phyloP scores from a whole-genome alignment of 2,113 vertebrate genomes.

The Hassar affinis region DNA sequence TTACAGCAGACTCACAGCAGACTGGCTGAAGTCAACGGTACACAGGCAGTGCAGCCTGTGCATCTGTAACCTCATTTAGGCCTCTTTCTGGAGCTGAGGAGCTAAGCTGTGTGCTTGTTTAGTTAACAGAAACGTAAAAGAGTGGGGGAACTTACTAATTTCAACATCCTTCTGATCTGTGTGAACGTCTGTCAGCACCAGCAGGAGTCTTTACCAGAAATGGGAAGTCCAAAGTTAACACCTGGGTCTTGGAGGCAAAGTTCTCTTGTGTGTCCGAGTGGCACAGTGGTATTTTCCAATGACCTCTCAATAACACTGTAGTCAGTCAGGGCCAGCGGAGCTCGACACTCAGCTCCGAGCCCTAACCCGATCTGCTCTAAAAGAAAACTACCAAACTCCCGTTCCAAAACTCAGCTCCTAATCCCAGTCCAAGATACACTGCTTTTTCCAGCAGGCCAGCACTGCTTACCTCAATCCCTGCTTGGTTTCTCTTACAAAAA shows the following conservation, averaged over 20 bases:
- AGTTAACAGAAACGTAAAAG: slow-evolving; percentile 24
- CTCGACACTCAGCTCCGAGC: neutral
- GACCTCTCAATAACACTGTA: slow-evolving; percentile 4
- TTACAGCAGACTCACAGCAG: slow-evolving; percentile 46
- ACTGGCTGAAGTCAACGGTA: slow-evolving; percentile 61
- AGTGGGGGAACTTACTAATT: neutral
- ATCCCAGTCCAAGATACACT: slow-evolving; percentile 10
- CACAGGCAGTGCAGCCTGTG: slow-evolving; percentile 58
- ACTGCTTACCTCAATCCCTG: slow-evolving; percentile 23
- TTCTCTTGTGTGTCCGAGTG: neutral
- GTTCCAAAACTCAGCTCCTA: neutral
- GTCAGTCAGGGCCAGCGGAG: neutral
- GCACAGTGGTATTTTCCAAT: neutral
- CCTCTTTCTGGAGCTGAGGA: slow-evolving; percentile 56
- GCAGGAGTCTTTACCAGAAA: slow-evolving; percentile 7
- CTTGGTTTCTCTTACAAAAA: slow-evolving; percentile 25
- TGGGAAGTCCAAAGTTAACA: neutral
- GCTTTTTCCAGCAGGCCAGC: slow-evolving; percentile 29
- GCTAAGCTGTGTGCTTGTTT: slow-evolving; percentile 51
- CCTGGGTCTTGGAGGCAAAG: neutral
- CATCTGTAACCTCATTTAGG: slow-evolving; percentile 66
- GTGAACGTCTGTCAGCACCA: slow-evolving; percentile 9
- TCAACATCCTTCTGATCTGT: slow-evolving; percentile 14
- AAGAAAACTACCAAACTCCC: neutral
- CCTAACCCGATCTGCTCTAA: slow-evolving; percentile 6